Evolutionary conservation across 2,888 invertebrate genomes (phyloP).

Genomic region (Muscina levida): DNA sequence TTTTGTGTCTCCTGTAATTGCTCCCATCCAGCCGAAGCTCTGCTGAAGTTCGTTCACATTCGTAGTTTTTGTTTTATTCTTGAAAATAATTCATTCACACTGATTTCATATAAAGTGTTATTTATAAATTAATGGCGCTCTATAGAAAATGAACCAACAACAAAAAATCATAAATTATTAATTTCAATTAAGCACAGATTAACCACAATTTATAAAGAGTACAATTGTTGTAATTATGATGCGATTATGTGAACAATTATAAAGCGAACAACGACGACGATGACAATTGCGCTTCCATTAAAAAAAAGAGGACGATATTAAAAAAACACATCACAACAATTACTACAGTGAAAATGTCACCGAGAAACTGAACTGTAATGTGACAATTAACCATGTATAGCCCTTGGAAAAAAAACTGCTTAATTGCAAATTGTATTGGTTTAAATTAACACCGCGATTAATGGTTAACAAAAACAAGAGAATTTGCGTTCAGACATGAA

Average conservation of each 20-base stretch:
- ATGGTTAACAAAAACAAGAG: conserved; percentile 5
- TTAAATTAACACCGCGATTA: not conserved
- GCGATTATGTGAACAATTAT: conserved; percentile 34
- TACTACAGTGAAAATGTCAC: not conserved
- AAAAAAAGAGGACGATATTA: conserved; percentile 8
- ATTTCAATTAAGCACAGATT: conserved; percentile 66
- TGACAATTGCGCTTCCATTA: not conserved
- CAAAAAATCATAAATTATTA: conserved; percentile 55
- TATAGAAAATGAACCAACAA: not conserved
- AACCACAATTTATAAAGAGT: conserved; percentile 63
- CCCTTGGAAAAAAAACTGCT: too few species aligned
- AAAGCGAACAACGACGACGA: not conserved
- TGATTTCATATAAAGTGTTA: conserved; percentile 7
- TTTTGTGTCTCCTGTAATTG: too few species aligned
- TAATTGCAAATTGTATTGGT: conserved; percentile 8
- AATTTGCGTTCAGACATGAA: too few species aligned
- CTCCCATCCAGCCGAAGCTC: too few species aligned
- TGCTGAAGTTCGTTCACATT: not conserved
- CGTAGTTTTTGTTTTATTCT: not conserved
- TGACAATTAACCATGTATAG: too few species aligned
- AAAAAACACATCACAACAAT: conserved; percentile 24
- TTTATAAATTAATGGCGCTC: conserved; percentile 1
- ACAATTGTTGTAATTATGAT: conserved; percentile 35
- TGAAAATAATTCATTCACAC: conserved; percentile 1
- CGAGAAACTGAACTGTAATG: too few species aligned